Evolutionary conservation across 1,140 invertebrate genomes (phyloP), one percentile per base, ranked within the genome.

Genomic region (Oryctes rhinoceros): DNA sequence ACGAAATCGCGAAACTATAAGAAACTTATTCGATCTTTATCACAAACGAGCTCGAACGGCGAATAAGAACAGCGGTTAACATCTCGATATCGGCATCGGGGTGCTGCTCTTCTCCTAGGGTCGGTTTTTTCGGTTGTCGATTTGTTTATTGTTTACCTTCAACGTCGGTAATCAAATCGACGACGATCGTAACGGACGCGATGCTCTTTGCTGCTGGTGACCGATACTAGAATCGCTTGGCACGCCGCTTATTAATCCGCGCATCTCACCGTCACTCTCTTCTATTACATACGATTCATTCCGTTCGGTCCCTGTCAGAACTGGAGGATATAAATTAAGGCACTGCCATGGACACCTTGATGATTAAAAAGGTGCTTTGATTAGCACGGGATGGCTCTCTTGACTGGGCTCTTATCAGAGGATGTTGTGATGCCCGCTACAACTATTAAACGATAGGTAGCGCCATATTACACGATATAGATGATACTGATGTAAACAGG

Each of bases 301-400:
- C 39, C 39, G 39, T 44, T 44, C 39, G 9, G 39, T 81, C 65
- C 81, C 24, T 71, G 82, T 81, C 82, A 83, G 79, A 78, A 62
- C 78, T 81, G 13, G 75, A 76, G 53, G 80, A 79, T 83, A 83
- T 82, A 85, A 86, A 85, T 86, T 87, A 87, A 87, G 85, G 85
- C 86, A 87, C 86, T 87, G 85, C 85, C 85, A 85, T 86, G 84
- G 84, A 83, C 84, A 86, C 83, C 83, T 84, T 83, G 83, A 83
- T 84, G 20, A 71, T 35, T 35, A 83, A 82, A 83, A 83, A 83
- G 83, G 82, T 83, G 81, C 81, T 81, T 80, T 83, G 81, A 82
- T 83, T 82, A 83, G 78, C 62, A 79, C 62, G 53, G 71, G 80
- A 80, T 76, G 79, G 74, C 79, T 80, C 79, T 80, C 53, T 30